Conservation (phyloP, 2,797 vertebrate species). For the Chiroxiphia lanceolata region DNA sequence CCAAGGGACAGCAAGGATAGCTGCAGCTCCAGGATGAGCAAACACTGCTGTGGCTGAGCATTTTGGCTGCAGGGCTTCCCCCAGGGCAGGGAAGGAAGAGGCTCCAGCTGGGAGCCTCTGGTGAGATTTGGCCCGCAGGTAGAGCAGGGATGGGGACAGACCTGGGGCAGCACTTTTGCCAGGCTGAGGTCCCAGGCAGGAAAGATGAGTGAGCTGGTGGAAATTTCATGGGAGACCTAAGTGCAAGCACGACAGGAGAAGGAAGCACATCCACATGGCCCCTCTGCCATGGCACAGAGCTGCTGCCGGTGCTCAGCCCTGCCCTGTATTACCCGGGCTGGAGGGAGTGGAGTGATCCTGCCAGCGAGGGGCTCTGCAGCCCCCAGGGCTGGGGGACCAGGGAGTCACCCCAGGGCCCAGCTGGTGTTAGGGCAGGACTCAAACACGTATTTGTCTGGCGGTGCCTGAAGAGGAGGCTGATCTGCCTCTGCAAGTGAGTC, state of each 20-base stretch:
- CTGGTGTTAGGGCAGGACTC: not conserved
- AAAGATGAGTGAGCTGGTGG: not conserved
- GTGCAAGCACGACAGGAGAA: fast-evolving
- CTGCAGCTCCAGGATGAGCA: not conserved
- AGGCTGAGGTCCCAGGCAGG: not conserved
- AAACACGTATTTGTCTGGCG: fast-evolving
- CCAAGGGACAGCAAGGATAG: not conserved
- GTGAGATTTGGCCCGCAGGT: not conserved
- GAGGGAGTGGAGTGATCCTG: not conserved
- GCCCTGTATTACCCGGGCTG: not conserved
- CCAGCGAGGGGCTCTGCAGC: not conserved
- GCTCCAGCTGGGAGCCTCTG: not conserved
- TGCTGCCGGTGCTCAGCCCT: not conserved
- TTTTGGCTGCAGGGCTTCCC: not conserved
- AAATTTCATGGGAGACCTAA: not conserved
- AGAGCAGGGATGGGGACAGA: not conserved
- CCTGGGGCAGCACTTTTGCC: not conserved
- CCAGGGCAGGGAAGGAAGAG: not conserved
- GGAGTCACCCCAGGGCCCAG: not conserved
- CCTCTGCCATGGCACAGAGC: not conserved
- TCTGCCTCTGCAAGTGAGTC: not conserved
- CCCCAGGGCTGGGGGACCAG: fast-evolving
- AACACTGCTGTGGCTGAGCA: fast-evolving
- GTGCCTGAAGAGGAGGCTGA: not conserved
- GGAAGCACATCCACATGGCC: not conserved